A percentile compares a stretch with the other conserved stretches of the same genome.
Conservation (phyloP, 2,888 invertebrate genomes). For the Microctonus hyperodae region DNA sequence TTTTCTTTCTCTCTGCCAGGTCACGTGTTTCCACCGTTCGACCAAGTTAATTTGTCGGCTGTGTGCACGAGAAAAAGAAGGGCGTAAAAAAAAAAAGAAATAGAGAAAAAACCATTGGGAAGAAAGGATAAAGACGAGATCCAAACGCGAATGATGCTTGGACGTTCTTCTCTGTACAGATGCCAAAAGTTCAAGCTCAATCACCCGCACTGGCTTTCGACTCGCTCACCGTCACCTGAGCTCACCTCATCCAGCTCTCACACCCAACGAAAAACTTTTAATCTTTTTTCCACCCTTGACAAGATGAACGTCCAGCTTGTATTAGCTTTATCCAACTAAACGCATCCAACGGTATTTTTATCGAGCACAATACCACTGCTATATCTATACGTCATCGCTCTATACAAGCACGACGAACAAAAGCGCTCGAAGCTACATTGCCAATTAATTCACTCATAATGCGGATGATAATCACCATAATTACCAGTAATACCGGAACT, state of each 20-base stretch:
- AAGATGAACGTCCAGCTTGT: conserved; percentile 19
- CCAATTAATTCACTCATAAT: neutral
- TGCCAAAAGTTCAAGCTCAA: conserved; percentile 34
- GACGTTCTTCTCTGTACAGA: conserved; percentile 32
- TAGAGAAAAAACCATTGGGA: conserved; percentile 1
- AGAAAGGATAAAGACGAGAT: neutral
- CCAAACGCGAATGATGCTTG: conserved; percentile 4
- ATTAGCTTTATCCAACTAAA: neutral
- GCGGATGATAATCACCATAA: neutral
- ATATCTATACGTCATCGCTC: no score
- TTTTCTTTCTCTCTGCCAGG: conserved; percentile 30
- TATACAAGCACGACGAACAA: neutral
- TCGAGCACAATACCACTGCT: no score
- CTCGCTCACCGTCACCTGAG: conserved; percentile 26
- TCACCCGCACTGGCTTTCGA: conserved; percentile 31
- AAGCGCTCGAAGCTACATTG: neutral
- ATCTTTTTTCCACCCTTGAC: conserved; percentile 4
- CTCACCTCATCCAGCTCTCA: conserved; percentile 16
- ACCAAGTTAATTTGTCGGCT: conserved; percentile 38
- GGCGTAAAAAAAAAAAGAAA: neutral
- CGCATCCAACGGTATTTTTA: neutral
- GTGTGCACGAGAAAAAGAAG: neutral
- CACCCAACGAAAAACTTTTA: conserved; percentile 19
- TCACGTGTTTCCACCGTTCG: conserved; percentile 37
- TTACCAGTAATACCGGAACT: neutral